Evolutionary conservation across 2,113 vertebrate genomes (phyloP).

Genomic region (Sula dactylatra): DNA sequence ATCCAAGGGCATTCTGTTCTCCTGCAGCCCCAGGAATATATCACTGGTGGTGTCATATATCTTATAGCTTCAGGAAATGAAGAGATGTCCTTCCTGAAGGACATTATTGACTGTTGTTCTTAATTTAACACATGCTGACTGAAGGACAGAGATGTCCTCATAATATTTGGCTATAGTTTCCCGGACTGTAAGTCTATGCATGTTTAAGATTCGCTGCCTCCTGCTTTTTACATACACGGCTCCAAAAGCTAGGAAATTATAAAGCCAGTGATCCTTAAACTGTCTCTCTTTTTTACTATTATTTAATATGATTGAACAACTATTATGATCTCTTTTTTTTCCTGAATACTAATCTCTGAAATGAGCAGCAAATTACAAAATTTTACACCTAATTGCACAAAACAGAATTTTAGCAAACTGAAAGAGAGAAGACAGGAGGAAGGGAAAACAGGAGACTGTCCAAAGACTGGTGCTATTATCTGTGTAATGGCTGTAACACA

Average conservation of each 20-base stretch:
- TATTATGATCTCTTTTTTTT: neutral
- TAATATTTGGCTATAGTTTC: neutral
- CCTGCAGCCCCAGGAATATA: conserved; percentile 49
- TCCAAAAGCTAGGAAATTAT: neutral
- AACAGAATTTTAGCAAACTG: neutral
- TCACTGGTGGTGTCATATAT: conserved; percentile 38
- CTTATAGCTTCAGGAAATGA: conserved; percentile 47
- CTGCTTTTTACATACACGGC: neutral
- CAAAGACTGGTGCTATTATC: neutral
- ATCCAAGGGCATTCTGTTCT: conserved; percentile 48
- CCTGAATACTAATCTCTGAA: neutral
- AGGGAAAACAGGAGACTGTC: neutral
- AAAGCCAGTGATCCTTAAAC: neutral
- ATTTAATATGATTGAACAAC: neutral
- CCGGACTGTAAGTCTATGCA: neutral
- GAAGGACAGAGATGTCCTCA: neutral
- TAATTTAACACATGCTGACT: conserved; percentile 43
- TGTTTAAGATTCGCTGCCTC: neutral
- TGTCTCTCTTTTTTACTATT: neutral
- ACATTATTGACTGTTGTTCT: neutral
- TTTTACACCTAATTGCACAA: neutral
- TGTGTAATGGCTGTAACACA: neutral
- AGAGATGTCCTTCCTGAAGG: conserved; percentile 52
- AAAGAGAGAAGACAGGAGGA: neutral
- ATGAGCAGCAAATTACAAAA: neutral